A percentile compares a stretch with the other conserved stretches of the same genome.
phyloP scores from a whole-genome alignment of 2,797 vertebrate species.

The Sebastes trivittatus region DNA sequence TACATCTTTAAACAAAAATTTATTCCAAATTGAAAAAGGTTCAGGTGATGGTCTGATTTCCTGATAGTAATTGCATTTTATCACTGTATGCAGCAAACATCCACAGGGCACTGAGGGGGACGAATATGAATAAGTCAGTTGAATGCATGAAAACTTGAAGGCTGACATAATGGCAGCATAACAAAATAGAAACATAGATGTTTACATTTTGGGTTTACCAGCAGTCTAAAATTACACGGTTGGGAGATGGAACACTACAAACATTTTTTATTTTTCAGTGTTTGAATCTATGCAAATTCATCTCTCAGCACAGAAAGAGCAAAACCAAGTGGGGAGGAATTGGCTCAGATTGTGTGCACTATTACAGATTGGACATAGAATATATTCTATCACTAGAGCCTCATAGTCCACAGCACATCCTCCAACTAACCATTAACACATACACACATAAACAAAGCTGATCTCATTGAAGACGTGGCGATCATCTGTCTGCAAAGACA shows the following conservation, averaged over 20 bases:
- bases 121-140: constrained; percentile 12
- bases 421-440: background rate
- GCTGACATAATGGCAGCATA: constrained; percentile 3
- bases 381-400: background rate
- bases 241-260: constrained; percentile 12
- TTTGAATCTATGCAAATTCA: constrained; percentile 25
- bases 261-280: background rate
- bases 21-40: background rate
- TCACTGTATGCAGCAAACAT: constrained; percentile 1
- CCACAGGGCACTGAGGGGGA: background rate
- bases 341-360: background rate
- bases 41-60: background rate
- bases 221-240: constrained; percentile 19
- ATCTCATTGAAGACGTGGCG: background rate
- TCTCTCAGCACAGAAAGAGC: constrained; percentile 1
- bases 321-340: background rate
- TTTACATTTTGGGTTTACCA: constrained; percentile 31
- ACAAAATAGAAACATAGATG: constrained; percentile 11
- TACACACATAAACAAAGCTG: background rate
- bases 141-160: constrained; percentile 11
- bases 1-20: background rate
- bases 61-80: constrained; percentile 2
- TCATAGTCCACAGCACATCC: background rate
- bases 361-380: constrained; percentile 5
- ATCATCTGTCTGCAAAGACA: constrained; percentile 14